Percentiles rank a stretch among this genome's conserved stretches.
Conservation (phyloP, 2,113 vertebrate species). For the Lepidothrix coronata region DNA sequence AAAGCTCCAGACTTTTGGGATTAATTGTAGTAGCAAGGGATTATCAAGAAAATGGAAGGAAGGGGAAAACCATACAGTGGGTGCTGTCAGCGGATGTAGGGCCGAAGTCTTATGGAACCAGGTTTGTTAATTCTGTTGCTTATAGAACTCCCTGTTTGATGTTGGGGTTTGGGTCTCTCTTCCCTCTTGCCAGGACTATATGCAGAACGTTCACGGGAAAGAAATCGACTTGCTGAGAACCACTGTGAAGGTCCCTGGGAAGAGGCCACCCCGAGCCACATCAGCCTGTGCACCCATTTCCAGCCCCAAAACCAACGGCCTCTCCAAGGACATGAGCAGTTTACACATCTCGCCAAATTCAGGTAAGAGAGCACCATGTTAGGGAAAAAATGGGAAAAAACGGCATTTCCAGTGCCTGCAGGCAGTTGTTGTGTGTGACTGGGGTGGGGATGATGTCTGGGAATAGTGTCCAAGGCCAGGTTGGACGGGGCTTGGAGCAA, state of each 20-base stretch:
- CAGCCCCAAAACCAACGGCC: conserved; percentile 91
- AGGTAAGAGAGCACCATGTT: conserved; percentile 67
- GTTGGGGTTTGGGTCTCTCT: not conserved
- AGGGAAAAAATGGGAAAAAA: fast-evolving
- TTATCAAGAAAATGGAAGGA: not conserved
- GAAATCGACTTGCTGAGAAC: conserved; percentile 95
- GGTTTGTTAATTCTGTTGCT: not conserved
- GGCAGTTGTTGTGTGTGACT: fast-evolving
- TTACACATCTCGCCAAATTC: conserved; percentile 87
- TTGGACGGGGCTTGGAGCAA: not conserved
- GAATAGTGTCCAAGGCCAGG: not conserved
- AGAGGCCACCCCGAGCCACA: conserved; percentile 91
- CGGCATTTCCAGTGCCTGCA: not conserved
- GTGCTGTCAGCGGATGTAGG: not conserved
- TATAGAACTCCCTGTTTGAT: not conserved
- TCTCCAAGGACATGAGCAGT: conserved; percentile 93
- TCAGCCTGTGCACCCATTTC: conserved; percentile 88
- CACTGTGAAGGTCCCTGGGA: conserved; percentile 96
- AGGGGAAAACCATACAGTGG: fast-evolving
- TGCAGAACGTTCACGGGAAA: conserved; percentile 98
- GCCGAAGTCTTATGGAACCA: not conserved
- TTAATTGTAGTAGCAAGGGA: not conserved
- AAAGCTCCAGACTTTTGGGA: not conserved
- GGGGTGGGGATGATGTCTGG: no score
- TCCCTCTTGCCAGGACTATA: conserved; percentile 84